Base-by-base conservation (phyloP, 2,888 invertebrate species). In the Sesia apiformis region DNA sequence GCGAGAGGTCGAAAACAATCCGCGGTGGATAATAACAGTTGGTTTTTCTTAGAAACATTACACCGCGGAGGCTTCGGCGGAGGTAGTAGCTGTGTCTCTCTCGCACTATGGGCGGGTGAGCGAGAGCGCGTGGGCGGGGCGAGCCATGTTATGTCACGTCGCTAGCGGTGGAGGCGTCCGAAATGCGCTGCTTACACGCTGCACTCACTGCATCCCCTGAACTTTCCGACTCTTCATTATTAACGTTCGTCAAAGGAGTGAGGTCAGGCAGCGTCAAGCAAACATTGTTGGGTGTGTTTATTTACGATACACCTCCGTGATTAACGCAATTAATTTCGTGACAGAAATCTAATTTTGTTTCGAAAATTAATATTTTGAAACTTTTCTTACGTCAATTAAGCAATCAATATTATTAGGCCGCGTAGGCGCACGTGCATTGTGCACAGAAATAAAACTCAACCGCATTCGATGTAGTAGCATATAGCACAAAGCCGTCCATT, bases 11-110 rank as follows among this genome's bases (percentile, higher is more conserved):
- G 84, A 84, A 78, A 87, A 84, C 81, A 82, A 84, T 81, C 84
- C 78, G 71, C 74, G 72, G 67, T 73, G 71, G 83, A 79, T 87
- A 88, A 87, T 88, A 87, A 84, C 88, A 79, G 84, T 86, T 85
- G 83, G 82, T 78, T 86, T 86, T 87, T 87, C 88, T 86, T 66
- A 73, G 88, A 87, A 87, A 80, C 78, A 74, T 76, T 76, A 72
- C 72, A 69, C 76, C 76, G 76, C 67, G 78, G 74, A 88, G 87
- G 87, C 86, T 88, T 86, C 74, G 77, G 64, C 75, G 84, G 84
- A 76, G 80, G 76, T 76, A 72, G 71, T 75, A 64, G 61, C 58
- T 58, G 62, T 62, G 69, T 86, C 86, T 65, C 79, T 64, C 68
- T 87, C 78, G 70, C 79, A 60, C 85, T 39, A 43, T 56, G 57